Evolutionary conservation across 1,140 invertebrate species (phyloP).

Genomic region (Prorops nasuta): DNA sequence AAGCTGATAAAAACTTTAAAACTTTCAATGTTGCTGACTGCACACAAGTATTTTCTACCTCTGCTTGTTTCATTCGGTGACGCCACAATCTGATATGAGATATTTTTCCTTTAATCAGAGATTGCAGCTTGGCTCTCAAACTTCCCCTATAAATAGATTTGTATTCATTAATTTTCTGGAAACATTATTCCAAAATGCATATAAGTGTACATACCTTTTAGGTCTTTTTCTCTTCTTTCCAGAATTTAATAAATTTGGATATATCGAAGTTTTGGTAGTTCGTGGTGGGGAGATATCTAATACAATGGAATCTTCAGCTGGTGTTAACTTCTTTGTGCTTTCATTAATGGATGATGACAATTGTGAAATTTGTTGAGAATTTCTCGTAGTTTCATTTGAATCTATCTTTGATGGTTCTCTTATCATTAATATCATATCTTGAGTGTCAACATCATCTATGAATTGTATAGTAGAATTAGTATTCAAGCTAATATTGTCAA

Average conservation of each 20-base stretch:
- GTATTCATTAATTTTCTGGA: slow-evolving; percentile 1
- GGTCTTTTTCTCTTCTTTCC: slow-evolving; percentile 27
- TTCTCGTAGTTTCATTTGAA: too few relatives aligned
- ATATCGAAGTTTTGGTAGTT: neutral
- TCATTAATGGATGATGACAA: slow-evolving; percentile 12
- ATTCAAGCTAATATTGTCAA: neutral
- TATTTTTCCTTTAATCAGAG: slow-evolving; percentile 31
- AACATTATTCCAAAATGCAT: slow-evolving; percentile 1
- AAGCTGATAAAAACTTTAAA: slow-evolving; percentile 17
- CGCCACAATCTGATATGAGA: slow-evolving; percentile 43
- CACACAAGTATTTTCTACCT: slow-evolving; percentile 11
- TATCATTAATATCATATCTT: slow-evolving; percentile 1
- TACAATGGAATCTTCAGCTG: slow-evolving; percentile 11
- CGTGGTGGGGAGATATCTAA: slow-evolving; percentile 10
- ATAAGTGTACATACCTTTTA: slow-evolving; percentile 32
- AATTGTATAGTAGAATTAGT: neutral
- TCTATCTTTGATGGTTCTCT: neutral
- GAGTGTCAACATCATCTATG: slow-evolving; percentile 31
- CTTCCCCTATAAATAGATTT: slow-evolving; percentile 39
- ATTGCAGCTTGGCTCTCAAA: slow-evolving; percentile 33
- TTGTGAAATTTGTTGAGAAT: slow-evolving; percentile 29
- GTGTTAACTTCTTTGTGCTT: neutral
- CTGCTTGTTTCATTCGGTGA: slow-evolving; percentile 33
- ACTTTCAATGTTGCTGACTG: slow-evolving; percentile 31
- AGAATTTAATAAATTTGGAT: slow-evolving; percentile 12